Percentiles rank a stretch among this genome's conserved stretches.
Conservation (phyloP, 2,888 invertebrate species). For the Vandiemenella viatica region DNA sequence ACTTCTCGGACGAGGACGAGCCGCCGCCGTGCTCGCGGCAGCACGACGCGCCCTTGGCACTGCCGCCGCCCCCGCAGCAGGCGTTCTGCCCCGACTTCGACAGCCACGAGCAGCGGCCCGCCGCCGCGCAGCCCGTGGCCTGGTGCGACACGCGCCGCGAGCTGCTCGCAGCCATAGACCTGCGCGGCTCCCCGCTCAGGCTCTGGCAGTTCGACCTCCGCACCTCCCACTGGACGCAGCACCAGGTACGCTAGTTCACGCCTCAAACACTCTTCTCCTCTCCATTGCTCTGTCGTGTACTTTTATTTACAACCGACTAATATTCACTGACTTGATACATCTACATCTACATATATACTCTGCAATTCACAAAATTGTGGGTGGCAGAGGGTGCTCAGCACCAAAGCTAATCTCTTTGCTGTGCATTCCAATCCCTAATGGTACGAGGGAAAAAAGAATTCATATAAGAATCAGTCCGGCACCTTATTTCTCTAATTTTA, state of each 20-base stretch:
- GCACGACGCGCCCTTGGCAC: background rate
- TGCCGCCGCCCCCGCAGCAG: background rate
- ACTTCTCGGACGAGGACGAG: background rate
- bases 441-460: too few relatives aligned
- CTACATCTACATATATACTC: too few relatives aligned
- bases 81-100: constrained; percentile 20
- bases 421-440: too few relatives aligned
- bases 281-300: too few relatives aligned
- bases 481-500: too few relatives aligned
- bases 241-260: background rate
- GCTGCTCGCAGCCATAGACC: constrained; percentile 19
- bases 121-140: constrained; percentile 16
- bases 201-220: constrained; percentile 13
- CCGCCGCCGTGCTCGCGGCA: too few relatives aligned
- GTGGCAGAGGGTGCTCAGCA: too few relatives aligned
- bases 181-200: constrained; percentile 3
- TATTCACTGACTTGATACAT: too few relatives aligned
- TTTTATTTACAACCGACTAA: too few relatives aligned
- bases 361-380: too few relatives aligned
- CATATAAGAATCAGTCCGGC: too few relatives aligned
- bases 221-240: constrained; percentile 11
- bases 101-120: background rate
- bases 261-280: background rate
- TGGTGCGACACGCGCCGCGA: constrained; percentile 20
- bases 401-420: too few relatives aligned